Evolutionary conservation across 2,888 invertebrate species (phyloP).

Genomic region (Ornithoptera alexandrae): DNA sequence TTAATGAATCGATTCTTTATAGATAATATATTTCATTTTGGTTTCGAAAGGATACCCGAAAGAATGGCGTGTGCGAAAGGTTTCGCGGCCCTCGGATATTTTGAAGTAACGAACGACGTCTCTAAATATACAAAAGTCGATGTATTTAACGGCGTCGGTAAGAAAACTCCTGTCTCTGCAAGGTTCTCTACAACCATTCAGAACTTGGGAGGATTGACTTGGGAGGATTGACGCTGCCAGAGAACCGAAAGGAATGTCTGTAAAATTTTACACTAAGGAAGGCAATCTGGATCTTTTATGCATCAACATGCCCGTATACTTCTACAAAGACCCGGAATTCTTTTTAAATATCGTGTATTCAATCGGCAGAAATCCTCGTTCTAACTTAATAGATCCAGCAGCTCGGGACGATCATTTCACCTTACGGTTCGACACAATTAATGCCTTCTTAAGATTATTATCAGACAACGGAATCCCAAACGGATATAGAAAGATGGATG

Average conservation of each 20-base stretch:
- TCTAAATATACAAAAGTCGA: constrained; percentile 86
- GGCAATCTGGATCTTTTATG: constrained; percentile 94
- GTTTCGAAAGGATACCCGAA: constrained; percentile 93
- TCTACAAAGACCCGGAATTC: constrained; percentile 89
- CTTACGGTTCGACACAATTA: constrained; percentile 87
- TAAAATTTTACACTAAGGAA: constrained; percentile 94
- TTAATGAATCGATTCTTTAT: constrained; percentile 42
- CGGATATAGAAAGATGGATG: constrained; percentile 92
- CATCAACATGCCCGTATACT: constrained; percentile 91
- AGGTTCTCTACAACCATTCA: constrained; percentile 89
- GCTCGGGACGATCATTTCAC: constrained; percentile 94
- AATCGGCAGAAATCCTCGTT: constrained; percentile 93
- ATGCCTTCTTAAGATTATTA: constrained; percentile 86
- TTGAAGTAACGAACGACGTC: constrained; percentile 90
- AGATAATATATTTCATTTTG: constrained; percentile 82
- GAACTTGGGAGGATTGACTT: constrained; percentile 89
- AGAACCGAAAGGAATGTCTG: constrained; percentile 91
- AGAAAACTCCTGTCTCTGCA: constrained; percentile 85
- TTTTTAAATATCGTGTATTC: constrained; percentile 94
- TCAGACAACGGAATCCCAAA: constrained; percentile 92
- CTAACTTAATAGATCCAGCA: constrained; percentile 89
- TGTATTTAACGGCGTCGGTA: constrained; percentile 86
- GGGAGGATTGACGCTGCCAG: constrained; percentile 91
- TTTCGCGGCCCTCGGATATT: constrained; percentile 90
- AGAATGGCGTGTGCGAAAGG: constrained; percentile 96